Evolutionary conservation across 2,888 invertebrate species (phyloP).

Genomic region (Hymenopus coronatus): DNA sequence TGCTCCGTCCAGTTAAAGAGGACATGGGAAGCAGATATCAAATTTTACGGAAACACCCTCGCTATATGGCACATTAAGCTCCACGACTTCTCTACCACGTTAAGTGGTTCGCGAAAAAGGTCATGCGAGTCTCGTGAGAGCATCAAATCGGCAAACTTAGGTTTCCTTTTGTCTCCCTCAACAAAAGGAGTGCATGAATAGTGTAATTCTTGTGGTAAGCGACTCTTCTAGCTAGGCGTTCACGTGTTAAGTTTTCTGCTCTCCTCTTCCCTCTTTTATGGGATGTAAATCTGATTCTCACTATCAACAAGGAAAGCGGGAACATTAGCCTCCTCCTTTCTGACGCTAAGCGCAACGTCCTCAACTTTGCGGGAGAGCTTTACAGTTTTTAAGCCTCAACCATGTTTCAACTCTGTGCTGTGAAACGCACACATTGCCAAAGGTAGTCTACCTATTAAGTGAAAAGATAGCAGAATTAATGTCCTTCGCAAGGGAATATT

Average conservation of each 20-base stretch:
- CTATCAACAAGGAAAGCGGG: not conserved
- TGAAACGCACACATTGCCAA: not conserved
- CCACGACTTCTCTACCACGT: too few relatives aligned
- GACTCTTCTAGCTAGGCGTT: not conserved
- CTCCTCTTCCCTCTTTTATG: not conserved
- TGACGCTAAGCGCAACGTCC: not conserved
- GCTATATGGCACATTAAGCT: too few relatives aligned
- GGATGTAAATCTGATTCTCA: not conserved
- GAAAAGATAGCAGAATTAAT: too few relatives aligned
- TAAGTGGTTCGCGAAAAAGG: too few relatives aligned
- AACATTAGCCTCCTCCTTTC: not conserved
- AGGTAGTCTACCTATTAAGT: too few relatives aligned
- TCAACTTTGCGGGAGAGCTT: not conserved
- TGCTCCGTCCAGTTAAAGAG: too few relatives aligned
- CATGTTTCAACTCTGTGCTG: not conserved
- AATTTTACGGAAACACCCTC: too few relatives aligned
- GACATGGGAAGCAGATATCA: too few relatives aligned
- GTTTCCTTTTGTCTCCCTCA: not conserved
- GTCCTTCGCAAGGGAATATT: too few relatives aligned
- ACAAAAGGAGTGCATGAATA: not conserved
- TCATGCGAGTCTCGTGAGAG: too few relatives aligned
- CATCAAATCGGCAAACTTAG: not conserved
- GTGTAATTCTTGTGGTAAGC: not conserved
- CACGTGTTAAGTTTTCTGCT: not conserved
- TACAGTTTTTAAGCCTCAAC: not conserved